Evolutionary conservation across 2,888 invertebrate genomes (phyloP).

Genomic region (Synanthedon tipuliformis): DNA sequence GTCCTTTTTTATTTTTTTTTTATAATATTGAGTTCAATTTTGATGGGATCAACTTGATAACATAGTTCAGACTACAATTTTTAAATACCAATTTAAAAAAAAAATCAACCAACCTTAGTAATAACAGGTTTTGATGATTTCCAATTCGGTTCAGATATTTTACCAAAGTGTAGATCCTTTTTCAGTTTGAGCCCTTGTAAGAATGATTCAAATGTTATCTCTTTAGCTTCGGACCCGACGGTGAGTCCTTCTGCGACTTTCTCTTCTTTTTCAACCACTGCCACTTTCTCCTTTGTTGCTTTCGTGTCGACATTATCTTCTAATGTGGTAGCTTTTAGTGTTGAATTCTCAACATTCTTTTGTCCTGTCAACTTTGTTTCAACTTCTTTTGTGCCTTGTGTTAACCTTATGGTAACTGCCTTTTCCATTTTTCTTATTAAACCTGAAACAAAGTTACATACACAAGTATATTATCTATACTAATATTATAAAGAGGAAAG

Average conservation of each 20-base stretch:
- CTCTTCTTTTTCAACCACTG: slow-evolving; percentile 15
- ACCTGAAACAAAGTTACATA: slow-evolving; percentile 19
- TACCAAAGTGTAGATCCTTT: slow-evolving; percentile 51
- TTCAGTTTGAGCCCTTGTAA: slow-evolving; percentile 50
- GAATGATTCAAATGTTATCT: slow-evolving; percentile 45
- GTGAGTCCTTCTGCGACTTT: slow-evolving; percentile 23
- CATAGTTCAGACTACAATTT: too few species aligned
- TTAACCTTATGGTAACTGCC: slow-evolving; percentile 25
- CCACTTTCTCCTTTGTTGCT: slow-evolving; percentile 8
- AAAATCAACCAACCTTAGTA: slow-evolving; percentile 34
- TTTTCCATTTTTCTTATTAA: slow-evolving; percentile 46
- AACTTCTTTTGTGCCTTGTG: slow-evolving; percentile 15
- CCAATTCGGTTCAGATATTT: slow-evolving; percentile 51
- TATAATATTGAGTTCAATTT: too few species aligned
- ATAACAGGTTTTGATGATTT: slow-evolving; percentile 44
- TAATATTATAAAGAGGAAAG: too few species aligned
- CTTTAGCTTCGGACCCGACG: slow-evolving; percentile 37
- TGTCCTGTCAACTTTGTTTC: slow-evolving; percentile 6
- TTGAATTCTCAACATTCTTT: slow-evolving; percentile 2
- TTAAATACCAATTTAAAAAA: too few species aligned
- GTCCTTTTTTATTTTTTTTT: too few species aligned
- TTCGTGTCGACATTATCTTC: slow-evolving; percentile 17
- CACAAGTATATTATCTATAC: too few species aligned
- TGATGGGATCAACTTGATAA: too few species aligned
- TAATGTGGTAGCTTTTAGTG: slow-evolving; percentile 19